Evolutionary conservation across 2,113 vertebrate genomes (phyloP).

Genomic region (Leuciscus idus): DNA sequence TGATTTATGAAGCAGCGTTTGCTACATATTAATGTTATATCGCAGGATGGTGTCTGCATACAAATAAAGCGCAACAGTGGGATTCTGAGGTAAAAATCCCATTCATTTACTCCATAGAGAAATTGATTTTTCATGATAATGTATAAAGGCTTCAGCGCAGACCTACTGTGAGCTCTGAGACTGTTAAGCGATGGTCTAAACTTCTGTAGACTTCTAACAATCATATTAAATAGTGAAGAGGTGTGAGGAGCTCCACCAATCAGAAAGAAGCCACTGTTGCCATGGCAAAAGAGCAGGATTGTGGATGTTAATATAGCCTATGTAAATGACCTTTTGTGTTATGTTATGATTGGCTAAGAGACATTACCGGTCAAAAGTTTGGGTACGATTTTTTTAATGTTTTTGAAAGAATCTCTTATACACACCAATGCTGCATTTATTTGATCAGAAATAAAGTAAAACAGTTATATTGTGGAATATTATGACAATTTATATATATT

Average conservation of each 20-base stretch:
- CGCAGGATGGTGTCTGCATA: slow-evolving; percentile 22
- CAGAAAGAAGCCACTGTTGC: neutral
- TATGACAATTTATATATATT: neutral
- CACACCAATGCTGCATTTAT: neutral
- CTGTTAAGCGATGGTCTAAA: slow-evolving; percentile 5
- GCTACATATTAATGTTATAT: slow-evolving; percentile 23
- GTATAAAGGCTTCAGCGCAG: neutral
- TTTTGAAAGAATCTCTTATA: neutral
- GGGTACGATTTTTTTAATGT: neutral
- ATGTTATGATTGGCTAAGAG: neutral
- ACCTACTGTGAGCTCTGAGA: neutral
- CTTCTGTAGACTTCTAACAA: neutral
- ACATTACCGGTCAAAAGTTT: too few species aligned
- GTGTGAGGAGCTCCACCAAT: slow-evolving; percentile 4
- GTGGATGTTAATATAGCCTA: neutral
- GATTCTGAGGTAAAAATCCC: slow-evolving; percentile 5
- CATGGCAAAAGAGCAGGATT: neutral
- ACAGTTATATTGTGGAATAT: neutral
- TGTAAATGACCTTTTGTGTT: neutral
- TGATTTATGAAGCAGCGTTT: slow-evolving; percentile 33
- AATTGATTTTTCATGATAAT: neutral
- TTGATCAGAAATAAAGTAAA: neutral
- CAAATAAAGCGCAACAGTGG: neutral
- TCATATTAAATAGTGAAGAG: neutral
- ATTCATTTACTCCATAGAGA: slow-evolving; percentile 1